Evolutionary conservation across 2,888 invertebrate species (phyloP), one percentile per base, ranked within the genome.

Genomic region (Drosophila ustulata): DNA sequence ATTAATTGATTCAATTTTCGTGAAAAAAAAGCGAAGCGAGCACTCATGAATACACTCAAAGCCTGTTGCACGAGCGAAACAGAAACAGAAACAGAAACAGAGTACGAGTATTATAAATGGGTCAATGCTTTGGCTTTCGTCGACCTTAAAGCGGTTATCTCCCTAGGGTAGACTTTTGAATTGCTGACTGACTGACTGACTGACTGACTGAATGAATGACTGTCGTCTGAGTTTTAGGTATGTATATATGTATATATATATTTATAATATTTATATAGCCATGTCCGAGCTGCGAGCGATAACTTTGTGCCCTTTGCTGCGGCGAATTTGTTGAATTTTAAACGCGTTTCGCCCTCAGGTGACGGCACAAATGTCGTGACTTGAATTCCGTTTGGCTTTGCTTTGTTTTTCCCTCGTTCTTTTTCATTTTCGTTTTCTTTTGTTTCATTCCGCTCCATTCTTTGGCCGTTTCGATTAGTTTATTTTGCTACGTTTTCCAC

Each of bases 281-380:
- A 9, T 52, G 82, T 75, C 47, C 46, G 34, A 28, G 28, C 23
- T 32, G 47, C 37, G 43, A 43, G 50, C 58, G 45, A 32, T 55
- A 62, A 62, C 63, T 62, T 61, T 69, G 68, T 71, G 62, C 62
- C 56, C 56, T 57, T 71, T 63, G 64, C 53, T 58, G 39, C 7
- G 39, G 39, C 65, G 46, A 57, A 61, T 73, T 76, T 75, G 56
- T 64, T 75, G 77, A 77, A 82, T 79, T 82, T 75, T 65, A 66
- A 79, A 65, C 68, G 68, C 62, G 58, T 47, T 71, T 71, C 41
- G 59, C 66, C 73, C 82, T 63, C 66, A 66, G 77, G 77, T 69
- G 32, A 34, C 39, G 43, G 18, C 23, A 23, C 70, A 77, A 69
- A 69, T 82, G 69, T 76, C 80, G 69, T 77, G 80, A 80, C 77